Base-by-base conservation (phyloP, 2,113 vertebrate genomes). In the Dipodomys spectabilis region DNA sequence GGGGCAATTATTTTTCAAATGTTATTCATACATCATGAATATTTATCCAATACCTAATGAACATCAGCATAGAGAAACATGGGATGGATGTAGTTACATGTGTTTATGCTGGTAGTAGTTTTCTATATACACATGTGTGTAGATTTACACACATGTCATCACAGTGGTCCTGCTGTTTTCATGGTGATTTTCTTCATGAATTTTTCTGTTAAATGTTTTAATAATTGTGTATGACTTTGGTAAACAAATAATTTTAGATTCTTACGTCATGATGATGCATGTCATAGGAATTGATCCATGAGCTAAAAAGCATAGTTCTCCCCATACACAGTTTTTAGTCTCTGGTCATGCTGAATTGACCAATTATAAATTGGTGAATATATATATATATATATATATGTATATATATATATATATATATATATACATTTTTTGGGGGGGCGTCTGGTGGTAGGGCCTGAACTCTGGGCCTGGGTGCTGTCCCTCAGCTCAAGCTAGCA, bases 201-300 rank as follows among this genome's bases (percentile, higher is more conserved):
- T 6, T 86, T 80, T 92, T 80, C 35, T n/a, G 39, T 81, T 85
- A 86, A 75, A 86, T 53, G 11, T 71, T 82, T 89, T 88, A 57
- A 45, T 69, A 68, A 28, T 71, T 15, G 1, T 60, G 7, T 1
- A n/a, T 28, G 75, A 65, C 35, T 82, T 44, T 44, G 11, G 75
- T 92, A 65, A 80, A 39, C 49, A 81, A n/a, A 60, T 72, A 86
- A 77, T 73, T 28, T 11, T 72, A 20, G 73, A 39, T 60, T 27
- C 32, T 28, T 78, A 13, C 64, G 28, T 74, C 13, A 77, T 20
- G 12, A 53, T 18, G 45, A 27, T 74, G 9, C 44, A 75, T 45
- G 5, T 5, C 11, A 73, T 85, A 64, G 3, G 75, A 27, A 0
- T 35, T 25, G 30, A 30, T 10, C 65, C 15, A 7, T 64, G n/a